Evolutionary conservation across 2,888 invertebrate species (phyloP).

Genomic region (Abscondita cerata): DNA sequence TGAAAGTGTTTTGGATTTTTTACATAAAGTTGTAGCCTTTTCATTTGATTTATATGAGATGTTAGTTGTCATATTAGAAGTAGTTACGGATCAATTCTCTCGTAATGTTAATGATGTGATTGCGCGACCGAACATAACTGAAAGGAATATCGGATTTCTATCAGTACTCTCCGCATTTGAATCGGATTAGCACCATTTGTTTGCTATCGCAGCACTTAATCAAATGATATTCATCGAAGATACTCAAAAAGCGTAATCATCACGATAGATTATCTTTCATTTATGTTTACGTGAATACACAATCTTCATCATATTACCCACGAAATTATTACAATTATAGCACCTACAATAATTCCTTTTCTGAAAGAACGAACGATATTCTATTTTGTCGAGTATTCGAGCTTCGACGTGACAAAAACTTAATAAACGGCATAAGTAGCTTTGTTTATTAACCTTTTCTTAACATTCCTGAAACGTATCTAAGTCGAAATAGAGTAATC

Average conservation of each 20-base stretch:
- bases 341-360: no score
- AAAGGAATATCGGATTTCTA: slow-evolving; percentile 50
- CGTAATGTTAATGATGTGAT: slow-evolving; percentile 43
- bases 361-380: no score
- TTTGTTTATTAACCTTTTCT: slow-evolving; percentile 4
- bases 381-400: no score
- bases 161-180: slow-evolving; percentile 42
- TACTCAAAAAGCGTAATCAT: not conserved
- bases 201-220: slow-evolving; percentile 50
- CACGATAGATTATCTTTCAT: not conserved
- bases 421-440: no score
- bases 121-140: slow-evolving; percentile 10
- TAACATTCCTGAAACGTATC: slow-evolving; percentile 2
- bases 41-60: slow-evolving; percentile 11
- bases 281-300: not conserved
- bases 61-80: slow-evolving; percentile 16
- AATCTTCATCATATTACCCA: not conserved
- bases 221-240: slow-evolving; percentile 38
- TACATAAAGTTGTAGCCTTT: no score
- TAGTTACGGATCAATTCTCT: slow-evolving; percentile 12
- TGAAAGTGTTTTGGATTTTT: no score
- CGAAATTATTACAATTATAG: no score
- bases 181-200: slow-evolving; percentile 49
- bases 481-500: slow-evolving; percentile 9
- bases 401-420: no score